phyloP scores from a whole-genome alignment of 2,113 vertebrate genomes.

The Xenopus borealis region DNA sequence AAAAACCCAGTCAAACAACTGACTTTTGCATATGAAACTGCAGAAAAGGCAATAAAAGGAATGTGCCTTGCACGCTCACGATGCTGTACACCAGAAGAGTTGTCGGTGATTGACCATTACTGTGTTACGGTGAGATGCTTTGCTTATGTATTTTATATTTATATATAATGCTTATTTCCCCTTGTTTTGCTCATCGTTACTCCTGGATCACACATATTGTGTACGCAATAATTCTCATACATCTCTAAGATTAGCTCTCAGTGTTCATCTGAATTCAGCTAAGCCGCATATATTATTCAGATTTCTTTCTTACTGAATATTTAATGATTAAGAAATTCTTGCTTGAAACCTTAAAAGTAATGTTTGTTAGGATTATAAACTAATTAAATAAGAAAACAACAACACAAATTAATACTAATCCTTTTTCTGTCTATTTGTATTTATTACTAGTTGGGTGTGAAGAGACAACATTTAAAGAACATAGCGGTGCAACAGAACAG shows the following conservation, averaged over 20 bases:
- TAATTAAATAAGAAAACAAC: constrained; percentile 30
- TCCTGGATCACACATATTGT: background rate
- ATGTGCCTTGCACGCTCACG: constrained; percentile 58
- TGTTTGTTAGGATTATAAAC: constrained; percentile 42
- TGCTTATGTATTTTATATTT: constrained; percentile 3
- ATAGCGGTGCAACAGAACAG: constrained; percentile 32
- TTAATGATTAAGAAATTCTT: constrained; percentile 29
- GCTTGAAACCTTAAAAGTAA: constrained; percentile 10
- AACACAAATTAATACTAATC: constrained; percentile 35
- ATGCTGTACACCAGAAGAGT: constrained; percentile 54
- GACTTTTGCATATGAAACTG: constrained; percentile 65
- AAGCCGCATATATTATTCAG: constrained; percentile 29
- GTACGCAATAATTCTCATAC: background rate
- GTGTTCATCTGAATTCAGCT: constrained; percentile 1
- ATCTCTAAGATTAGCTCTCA: background rate
- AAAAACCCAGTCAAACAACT: constrained; percentile 67
- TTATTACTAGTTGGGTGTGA: constrained; percentile 52
- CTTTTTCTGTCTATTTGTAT: constrained; percentile 45
- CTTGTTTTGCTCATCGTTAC: background rate
- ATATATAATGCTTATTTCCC: background rate
- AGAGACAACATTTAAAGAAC: constrained; percentile 45
- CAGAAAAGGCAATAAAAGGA: constrained; percentile 66
- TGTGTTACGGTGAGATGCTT: constrained; percentile 70
- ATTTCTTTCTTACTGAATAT: constrained; percentile 28
- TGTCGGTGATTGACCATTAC: constrained; percentile 67